Conservation (phyloP, 2,797 vertebrate species). For the Enteromius viviparus region DNA sequence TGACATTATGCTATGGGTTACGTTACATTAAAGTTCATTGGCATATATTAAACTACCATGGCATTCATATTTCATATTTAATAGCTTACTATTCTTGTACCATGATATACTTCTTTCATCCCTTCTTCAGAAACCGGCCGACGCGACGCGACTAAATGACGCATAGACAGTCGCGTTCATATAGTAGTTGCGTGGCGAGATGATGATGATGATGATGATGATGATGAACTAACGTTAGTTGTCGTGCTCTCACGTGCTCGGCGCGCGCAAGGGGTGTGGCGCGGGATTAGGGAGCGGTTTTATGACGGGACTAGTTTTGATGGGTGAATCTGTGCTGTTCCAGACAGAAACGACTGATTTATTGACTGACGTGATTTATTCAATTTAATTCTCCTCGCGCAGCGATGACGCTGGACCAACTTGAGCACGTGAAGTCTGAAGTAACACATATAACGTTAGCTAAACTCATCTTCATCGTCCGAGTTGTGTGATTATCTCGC, state of each 20-base stretch:
- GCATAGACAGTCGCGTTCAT: background rate
- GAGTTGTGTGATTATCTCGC: background rate
- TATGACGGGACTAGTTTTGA: conserved; percentile 15
- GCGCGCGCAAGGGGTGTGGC: conserved; percentile 38
- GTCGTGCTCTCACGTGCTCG: conserved; percentile 18
- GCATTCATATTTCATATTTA: background rate
- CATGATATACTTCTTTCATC: background rate
- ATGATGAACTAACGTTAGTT: background rate
- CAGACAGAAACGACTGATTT: background rate
- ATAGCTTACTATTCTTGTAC: background rate
- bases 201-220: background rate
- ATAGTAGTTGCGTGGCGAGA: background rate
- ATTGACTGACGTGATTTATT: background rate
- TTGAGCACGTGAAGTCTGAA: background rate
- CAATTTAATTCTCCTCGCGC: background rate
- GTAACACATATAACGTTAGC: background rate
- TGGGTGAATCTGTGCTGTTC: background rate
- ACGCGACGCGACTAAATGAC: background rate
- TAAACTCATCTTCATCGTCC: background rate
- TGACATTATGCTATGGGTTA: background rate
- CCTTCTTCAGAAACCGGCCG: background rate
- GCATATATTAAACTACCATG: background rate
- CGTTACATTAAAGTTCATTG: background rate
- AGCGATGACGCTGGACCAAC: background rate
- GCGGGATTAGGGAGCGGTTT: conserved; percentile 31